Evolutionary conservation across 2,797 vertebrate genomes (phyloP).

Genomic region (Betta splendens): DNA sequence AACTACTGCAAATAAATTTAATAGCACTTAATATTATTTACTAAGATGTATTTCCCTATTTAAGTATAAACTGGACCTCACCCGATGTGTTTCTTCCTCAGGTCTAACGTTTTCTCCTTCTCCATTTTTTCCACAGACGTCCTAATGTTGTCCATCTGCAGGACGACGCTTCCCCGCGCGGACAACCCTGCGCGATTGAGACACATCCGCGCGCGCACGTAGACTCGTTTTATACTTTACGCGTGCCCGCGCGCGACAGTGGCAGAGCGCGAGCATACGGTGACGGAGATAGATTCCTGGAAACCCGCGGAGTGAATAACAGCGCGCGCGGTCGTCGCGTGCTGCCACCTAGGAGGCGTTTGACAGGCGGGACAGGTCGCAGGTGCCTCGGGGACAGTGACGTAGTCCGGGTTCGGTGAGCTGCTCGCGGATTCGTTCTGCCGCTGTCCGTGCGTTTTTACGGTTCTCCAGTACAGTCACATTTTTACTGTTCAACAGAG

Average conservation of each 20-base stretch:
- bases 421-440: too few relatives aligned
- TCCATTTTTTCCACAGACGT: conserved; percentile 80
- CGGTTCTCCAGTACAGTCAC: too few relatives aligned
- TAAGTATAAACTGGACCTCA: too few relatives aligned
- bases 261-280: too few relatives aligned
- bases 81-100: conserved; percentile 91
- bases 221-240: conserved; percentile 3
- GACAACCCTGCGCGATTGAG: neutral
- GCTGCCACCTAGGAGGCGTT: conserved; percentile 14
- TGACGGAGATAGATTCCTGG: too few relatives aligned
- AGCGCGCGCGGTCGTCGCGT: conserved; percentile 1
- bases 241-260: neutral
- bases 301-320: too few relatives aligned
- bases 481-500: too few relatives aligned
- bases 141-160: conserved; percentile 10
- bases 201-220: neutral
- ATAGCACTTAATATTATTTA: too few relatives aligned
- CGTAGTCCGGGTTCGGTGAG: neutral
- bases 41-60: too few relatives aligned
- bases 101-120: conserved; percentile 86
- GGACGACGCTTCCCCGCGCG: neutral
- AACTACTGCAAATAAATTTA: too few relatives aligned
- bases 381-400: conserved; percentile 8
- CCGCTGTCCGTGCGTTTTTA: too few relatives aligned
- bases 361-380: neutral